Percentiles rank a stretch among this genome's conserved stretches.
These are phyloP conservation scores for Carollia perspicillata DNA, from an alignment of 2,113 vertebrate genomes.

Conservation along the genomic window DNA sequence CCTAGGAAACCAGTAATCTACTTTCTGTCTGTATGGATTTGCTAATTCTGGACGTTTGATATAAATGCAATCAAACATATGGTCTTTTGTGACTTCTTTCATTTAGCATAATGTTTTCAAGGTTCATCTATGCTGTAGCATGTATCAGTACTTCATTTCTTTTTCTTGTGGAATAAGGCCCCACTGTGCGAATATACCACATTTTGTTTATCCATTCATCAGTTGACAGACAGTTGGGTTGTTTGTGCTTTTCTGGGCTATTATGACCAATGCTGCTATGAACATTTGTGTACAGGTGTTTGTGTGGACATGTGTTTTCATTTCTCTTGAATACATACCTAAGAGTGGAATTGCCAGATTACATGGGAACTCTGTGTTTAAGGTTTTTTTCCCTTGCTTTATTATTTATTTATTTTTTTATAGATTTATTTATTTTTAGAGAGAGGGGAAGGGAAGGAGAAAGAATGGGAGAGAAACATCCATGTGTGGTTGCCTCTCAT, in stretches of 20 bases:
- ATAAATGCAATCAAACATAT: background rate
- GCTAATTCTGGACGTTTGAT: background rate
- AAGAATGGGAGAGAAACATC: no score
- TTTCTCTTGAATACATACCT: background rate
- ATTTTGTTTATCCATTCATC: background rate
- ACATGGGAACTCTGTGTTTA: background rate
- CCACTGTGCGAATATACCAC: background rate
- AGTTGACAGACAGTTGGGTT: background rate
- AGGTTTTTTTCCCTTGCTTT: background rate
- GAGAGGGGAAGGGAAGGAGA: no score
- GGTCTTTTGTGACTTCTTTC: slow-evolving; percentile 25
- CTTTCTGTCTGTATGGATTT: slow-evolving; percentile 6
- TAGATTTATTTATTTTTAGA: no score
- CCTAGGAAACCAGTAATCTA: background rate
- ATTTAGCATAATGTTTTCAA: background rate
- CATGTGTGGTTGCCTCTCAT: no score
- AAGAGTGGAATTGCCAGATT: background rate
- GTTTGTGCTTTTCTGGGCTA: background rate
- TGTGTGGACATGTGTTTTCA: background rate
- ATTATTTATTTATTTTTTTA: no score
- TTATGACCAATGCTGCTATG: background rate
- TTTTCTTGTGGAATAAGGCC: background rate
- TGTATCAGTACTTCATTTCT: background rate
- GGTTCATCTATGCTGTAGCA: background rate
- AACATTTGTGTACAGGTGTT: background rate